Conservation (phyloP, 1,140 invertebrate species). For the Bombus turneri region DNA sequence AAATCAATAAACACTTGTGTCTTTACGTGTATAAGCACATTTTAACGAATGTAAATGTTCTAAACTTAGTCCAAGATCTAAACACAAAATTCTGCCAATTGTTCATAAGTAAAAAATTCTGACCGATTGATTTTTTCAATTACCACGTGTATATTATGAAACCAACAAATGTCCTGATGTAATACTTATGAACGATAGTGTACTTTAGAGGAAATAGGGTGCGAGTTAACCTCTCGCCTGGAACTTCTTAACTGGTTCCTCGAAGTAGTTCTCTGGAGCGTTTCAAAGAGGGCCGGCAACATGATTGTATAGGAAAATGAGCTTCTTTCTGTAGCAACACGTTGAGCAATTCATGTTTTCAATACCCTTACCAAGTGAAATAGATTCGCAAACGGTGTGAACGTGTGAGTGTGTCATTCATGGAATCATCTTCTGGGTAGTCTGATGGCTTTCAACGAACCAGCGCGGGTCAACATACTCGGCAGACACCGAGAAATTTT, state of each 20-base stretch:
- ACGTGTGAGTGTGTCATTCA: background rate
- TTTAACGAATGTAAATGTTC: too few species aligned
- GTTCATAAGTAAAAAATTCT: too few species aligned
- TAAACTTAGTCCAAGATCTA: too few species aligned
- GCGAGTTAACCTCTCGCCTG: slow-evolving; percentile 15
- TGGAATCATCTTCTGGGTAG: slow-evolving; percentile 11
- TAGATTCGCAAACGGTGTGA: slow-evolving; percentile 6
- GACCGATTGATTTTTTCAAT: too few species aligned
- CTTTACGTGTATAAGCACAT: too few species aligned
- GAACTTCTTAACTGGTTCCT: background rate
- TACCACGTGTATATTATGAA: too few species aligned
- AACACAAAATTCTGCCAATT: too few species aligned
- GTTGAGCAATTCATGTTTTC: slow-evolving; percentile 30
- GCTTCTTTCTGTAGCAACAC: slow-evolving; percentile 15
- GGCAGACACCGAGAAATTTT: background rate
- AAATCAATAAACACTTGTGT: background rate
- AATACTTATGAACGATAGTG: too few species aligned
- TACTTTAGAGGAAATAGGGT: background rate
- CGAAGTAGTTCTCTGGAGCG: background rate
- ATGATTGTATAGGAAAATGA: slow-evolving; percentile 50
- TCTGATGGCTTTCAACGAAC: slow-evolving; percentile 16
- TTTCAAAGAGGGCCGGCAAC: background rate
- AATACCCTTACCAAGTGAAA: background rate
- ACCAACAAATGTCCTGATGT: too few species aligned
- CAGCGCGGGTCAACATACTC: slow-evolving; percentile 25